Evolutionary conservation across 1,140 invertebrate genomes (phyloP).

Genomic region (Brachionus angularis): DNA sequence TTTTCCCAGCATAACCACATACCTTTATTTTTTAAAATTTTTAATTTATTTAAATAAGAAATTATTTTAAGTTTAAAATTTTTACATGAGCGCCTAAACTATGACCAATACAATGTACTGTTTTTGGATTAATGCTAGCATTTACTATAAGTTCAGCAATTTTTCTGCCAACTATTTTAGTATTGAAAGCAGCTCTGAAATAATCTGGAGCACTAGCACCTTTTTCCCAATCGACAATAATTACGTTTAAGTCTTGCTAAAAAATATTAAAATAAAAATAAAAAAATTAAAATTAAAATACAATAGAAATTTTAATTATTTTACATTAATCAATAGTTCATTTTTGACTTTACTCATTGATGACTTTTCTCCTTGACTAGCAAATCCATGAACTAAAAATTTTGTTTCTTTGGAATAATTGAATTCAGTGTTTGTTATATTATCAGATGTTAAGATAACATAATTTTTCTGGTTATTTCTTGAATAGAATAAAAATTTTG

Average conservation of each 20-base stretch:
- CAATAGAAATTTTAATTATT: too few relatives aligned
- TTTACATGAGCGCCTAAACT: slow-evolving; percentile 79
- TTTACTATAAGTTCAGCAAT: slow-evolving; percentile 65
- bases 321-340: slow-evolving; percentile 47
- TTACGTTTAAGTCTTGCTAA: slow-evolving; percentile 41
- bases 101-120: slow-evolving; percentile 77
- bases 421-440: not conserved
- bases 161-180: slow-evolving; percentile 74
- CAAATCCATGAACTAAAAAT: slow-evolving; percentile 18
- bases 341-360: slow-evolving; percentile 49
- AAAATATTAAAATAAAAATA: too few relatives aligned
- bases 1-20: slow-evolving; percentile 79
- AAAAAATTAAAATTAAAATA: too few relatives aligned
- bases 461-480: too few relatives aligned
- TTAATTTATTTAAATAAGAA: too few relatives aligned
- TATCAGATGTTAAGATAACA: too few relatives aligned
- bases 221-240: slow-evolving; percentile 26
- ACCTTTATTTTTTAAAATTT: too few relatives aligned
- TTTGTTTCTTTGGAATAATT: not conserved
- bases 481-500: too few relatives aligned
- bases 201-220: slow-evolving; percentile 56
- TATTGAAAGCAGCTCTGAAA: slow-evolving; percentile 67
- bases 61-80: not conserved
- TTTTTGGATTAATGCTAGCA: slow-evolving; percentile 44
- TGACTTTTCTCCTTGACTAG: not conserved